phyloP scores from a whole-genome alignment of 2,113 vertebrate species.

The Colistium nudipinnis region DNA sequence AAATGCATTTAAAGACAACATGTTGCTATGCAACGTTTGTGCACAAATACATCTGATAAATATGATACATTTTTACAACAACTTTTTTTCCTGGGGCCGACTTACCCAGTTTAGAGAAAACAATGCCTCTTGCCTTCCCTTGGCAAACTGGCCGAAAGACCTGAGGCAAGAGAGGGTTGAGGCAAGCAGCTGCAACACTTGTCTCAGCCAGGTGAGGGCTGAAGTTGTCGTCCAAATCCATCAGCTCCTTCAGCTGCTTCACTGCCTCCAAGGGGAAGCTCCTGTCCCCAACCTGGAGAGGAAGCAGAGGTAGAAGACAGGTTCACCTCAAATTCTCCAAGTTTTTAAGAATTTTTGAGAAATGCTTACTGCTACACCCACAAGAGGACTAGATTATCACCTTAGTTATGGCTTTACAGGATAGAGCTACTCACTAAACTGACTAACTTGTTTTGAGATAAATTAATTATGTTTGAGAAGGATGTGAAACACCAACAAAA shows the following conservation, averaged over 20 bases:
- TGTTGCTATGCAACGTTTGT: not conserved
- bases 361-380: too few species aligned
- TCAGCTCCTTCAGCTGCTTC: slow-evolving; percentile 79
- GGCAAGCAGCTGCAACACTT: slow-evolving; percentile 31
- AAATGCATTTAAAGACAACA: too few species aligned
- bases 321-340: too few species aligned
- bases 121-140: slow-evolving; percentile 1
- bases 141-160: slow-evolving; percentile 78
- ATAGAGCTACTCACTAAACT: too few species aligned
- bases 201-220: not conserved
- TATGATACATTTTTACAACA: not conserved
- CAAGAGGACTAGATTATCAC: too few species aligned
- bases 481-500: too few species aligned
- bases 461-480: too few species aligned
- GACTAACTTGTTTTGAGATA: too few species aligned
- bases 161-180: slow-evolving; percentile 66
- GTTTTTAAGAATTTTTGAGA: too few species aligned
- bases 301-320: too few species aligned
- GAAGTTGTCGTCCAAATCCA: slow-evolving; percentile 21
- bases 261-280: slow-evolving; percentile 82
- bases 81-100: not conserved
- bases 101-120: slow-evolving; percentile 80
- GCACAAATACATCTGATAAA: not conserved
- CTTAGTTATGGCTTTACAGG: too few species aligned
- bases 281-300: slow-evolving; percentile 77